Evolutionary conservation across 2,113 vertebrate species (phyloP), one percentile per base, ranked within the genome.

Genomic region (Willisornis vidua): DNA sequence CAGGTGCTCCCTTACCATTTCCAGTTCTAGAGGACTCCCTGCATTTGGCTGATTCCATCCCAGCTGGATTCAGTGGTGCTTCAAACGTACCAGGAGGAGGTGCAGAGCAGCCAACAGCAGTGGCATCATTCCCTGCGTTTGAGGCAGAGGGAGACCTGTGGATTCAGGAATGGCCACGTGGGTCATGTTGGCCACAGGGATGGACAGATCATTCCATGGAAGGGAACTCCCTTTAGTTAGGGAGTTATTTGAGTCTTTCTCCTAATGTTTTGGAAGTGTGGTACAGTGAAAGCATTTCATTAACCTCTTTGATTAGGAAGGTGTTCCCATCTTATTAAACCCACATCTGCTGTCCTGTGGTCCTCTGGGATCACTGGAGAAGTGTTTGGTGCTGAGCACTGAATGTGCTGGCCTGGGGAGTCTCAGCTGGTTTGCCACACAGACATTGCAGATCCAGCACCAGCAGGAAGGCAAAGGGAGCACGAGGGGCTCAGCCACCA

Each of bases 81-180:
- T 1, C 4, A 52, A 85, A n/a, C 11, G 7, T 26, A 17, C 22
- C 39, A 83, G 61, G 28, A 74, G 54, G 61, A 48, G 29, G 5
- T 8, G 26, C 26, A 5, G 14, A 45, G 33, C 65, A 35, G 80
- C 45, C 49, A 43, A 4, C 35, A 71, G 46, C 20, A 45, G n/a
- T 0, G 11, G 10, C 78, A n/a, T 73, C 6, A 0, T 7, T 61
- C 41, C 22, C 1, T 13, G 8, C 46, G 61, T 31, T 59, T 35
- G 52, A 46, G 51, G 15, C 29, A 49, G 43, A 19, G 66, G 1
- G 22, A 57, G 23, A n/a, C 1, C 1, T 8, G 51, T 12, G 7
- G 31, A 22, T 74, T 65, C 59, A 22, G 33, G 33, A 43, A 39
- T 12, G 65, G 33, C 58, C n/a, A 31, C 41, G 35, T 52, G 45